These are phyloP conservation scores for Condylura cristata DNA, from an alignment of 2,113 vertebrate genomes.

Conservation along the genomic window DNA sequence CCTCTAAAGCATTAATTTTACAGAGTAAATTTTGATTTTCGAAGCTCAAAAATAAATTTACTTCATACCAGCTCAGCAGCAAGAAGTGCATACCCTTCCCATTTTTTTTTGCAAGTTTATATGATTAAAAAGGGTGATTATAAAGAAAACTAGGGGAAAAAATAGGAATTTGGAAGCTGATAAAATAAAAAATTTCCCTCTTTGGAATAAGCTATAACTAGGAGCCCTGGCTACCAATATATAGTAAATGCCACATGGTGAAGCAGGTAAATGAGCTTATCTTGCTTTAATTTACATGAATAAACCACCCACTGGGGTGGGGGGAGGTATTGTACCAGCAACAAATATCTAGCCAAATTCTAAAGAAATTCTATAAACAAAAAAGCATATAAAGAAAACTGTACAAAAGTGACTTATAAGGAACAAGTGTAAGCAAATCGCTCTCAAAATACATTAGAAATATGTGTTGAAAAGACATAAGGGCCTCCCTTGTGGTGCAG, in stretches of 20 bases:
- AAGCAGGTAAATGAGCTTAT: background rate
- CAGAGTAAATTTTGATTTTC: background rate
- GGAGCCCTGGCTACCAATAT: background rate
- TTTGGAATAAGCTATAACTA: background rate
- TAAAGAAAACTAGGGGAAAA: background rate
- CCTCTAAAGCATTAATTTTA: too few relatives aligned
- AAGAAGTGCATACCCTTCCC: background rate
- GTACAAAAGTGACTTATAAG: background rate
- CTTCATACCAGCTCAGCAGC: background rate
- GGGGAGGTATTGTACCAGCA: background rate
- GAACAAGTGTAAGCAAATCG: too few relatives aligned
- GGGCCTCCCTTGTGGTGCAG: too few relatives aligned
- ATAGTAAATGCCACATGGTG: background rate
- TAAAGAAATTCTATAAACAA: background rate
- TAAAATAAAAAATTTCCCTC: background rate
- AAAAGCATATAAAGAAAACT: background rate
- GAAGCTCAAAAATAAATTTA: slow-evolving; percentile 26
- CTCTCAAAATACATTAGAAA: background rate
- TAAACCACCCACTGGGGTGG: background rate
- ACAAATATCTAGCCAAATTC: slow-evolving; percentile 18
- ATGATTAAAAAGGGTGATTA: background rate
- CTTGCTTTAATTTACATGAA: background rate
- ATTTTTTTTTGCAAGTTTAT: background rate
- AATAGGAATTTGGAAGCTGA: background rate
- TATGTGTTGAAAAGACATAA: background rate